Evolutionary conservation across 2,888 invertebrate genomes (phyloP), one percentile per base, ranked within the genome.

Genomic region (Xiphydria camelus): DNA sequence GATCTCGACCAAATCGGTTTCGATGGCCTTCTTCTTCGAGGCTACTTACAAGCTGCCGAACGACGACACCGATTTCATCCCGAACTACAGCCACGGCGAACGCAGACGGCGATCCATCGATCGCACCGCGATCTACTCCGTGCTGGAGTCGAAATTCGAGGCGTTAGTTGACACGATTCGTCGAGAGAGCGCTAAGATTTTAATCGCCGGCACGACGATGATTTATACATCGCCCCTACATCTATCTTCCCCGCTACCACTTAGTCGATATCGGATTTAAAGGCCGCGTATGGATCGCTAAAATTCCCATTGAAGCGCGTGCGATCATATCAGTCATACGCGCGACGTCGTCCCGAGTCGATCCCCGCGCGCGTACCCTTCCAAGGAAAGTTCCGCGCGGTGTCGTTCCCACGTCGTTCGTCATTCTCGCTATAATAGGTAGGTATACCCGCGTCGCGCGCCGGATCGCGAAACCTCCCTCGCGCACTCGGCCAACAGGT

Each of bases 11-110:
- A 83, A 84, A 57, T 83, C 85, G 67, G 83, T 87, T 1, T 88
- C 86, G 61, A 78, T 87, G 32, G 85, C 88, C 0, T 86, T 86
- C 66, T 87, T 88, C 77, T 84, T 87, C 62, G 88, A 88, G 65
- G 81, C 85, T 0, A 85, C 85, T 70, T 88, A 86, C 72, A 77
- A 78, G 36, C 68, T 83, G 15, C 80, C 86, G 5, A 79, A 67
- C n/a, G 83, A 83, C 57, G 78, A 62, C 41, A 66, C 69, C 2
- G 61, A 62, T 20, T 67, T 61, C 21, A 55, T 62, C 17, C 21
- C 40, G 1, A 21, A 45, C 12, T 29, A 12, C 29, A 14, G 15
- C 5, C 6, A 2, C 29, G 4, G 4, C 12, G 29, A 29, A 0
- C 6, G 10, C 10, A 26, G 2, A 47, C 49, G 47, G 40, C 50